Base-by-base conservation (phyloP, 2,113 vertebrate genomes). In the Thryonomys swinderianus region DNA sequence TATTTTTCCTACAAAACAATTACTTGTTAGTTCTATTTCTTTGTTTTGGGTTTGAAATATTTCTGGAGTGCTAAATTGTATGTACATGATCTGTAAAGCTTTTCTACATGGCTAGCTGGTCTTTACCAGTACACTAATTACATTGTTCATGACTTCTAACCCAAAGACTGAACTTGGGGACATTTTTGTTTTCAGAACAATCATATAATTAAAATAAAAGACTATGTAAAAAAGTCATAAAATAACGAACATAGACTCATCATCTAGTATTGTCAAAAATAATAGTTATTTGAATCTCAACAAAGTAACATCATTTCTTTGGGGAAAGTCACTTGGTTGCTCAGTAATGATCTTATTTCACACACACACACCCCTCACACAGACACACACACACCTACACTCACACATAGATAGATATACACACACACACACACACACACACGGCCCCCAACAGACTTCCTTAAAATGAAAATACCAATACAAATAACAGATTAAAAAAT, bases 1-100 rank as follows among this genome's bases (percentile, higher is more conserved):
- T 23, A 74, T 64, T 81, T 97, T 87, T 85, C 3, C 67, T 93
- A 79, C 90, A 76, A 37, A 91, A 57, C 55, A 81, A 94, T 85
- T 64, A 89, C 11, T 73, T 89, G 67, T 48, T 51, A 53, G 94
- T 92, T n/a, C 40, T 3, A n/a, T 73, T 51, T 48, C 32, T 91
- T 97, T 95, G 34, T 45, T 96, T 76, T 30, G 27, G 30, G 1
- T 69, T 92, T 90, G 34, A 14, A 91, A 57, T 23, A 69, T 21
- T 64, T 85, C 84, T 67, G 17, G 78, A 53, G 62, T 85, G 7
- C 2, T 40, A 69, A 17, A 67, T 74, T 78, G 42, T 73, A 76
- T 57, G 51, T 14, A 5, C 59, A 21, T n/a, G 4, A 62, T n/a
- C 66, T 66, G 18, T 25, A 25, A 2, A 17, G 32, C 30, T 66